A percentile compares a stretch with the other conserved stretches of the same genome.
Evolutionary conservation across 2,797 vertebrate genomes (phyloP).

Genomic region (Lophotriccus pileatus): DNA sequence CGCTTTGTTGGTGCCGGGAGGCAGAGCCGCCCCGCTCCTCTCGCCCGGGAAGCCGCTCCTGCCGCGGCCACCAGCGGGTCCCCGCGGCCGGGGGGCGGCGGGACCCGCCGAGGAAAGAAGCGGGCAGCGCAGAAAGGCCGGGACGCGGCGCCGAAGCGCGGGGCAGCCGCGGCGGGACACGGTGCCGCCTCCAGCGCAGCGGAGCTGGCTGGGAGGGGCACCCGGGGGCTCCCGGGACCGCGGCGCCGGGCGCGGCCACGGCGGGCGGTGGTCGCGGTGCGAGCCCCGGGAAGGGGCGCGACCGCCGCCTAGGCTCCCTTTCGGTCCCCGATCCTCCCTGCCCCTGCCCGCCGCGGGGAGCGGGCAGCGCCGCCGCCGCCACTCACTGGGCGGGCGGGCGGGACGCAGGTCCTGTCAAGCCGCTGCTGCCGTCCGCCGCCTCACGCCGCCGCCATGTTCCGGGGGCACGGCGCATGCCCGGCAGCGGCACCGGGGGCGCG

Average conservation of each 20-base stretch:
- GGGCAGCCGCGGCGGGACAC: background rate
- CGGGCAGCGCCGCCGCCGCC: background rate
- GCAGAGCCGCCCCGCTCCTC: background rate
- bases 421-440: background rate
- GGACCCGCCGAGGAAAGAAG: background rate
- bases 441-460: slow-evolving; percentile 74
- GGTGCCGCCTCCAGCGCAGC: background rate
- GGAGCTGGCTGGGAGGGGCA: background rate
- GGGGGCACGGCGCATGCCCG: slow-evolving; percentile 76
- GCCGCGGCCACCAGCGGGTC: background rate
- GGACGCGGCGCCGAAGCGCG: background rate
- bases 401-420: slow-evolving; percentile 22
- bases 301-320: background rate
- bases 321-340: background rate
- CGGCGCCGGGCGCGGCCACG: background rate
- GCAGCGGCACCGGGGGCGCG: slow-evolving; percentile 55
- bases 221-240: background rate
- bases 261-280: background rate
- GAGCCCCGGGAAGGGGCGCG: background rate
- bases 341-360: background rate
- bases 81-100: background rate
- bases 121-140: background rate
- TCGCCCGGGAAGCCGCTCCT: background rate
- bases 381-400: slow-evolving; percentile 19
- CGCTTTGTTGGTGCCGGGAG: background rate